phyloP scores from a whole-genome alignment of 2,113 vertebrate genomes.

The Coregonus clupeaformis region DNA sequence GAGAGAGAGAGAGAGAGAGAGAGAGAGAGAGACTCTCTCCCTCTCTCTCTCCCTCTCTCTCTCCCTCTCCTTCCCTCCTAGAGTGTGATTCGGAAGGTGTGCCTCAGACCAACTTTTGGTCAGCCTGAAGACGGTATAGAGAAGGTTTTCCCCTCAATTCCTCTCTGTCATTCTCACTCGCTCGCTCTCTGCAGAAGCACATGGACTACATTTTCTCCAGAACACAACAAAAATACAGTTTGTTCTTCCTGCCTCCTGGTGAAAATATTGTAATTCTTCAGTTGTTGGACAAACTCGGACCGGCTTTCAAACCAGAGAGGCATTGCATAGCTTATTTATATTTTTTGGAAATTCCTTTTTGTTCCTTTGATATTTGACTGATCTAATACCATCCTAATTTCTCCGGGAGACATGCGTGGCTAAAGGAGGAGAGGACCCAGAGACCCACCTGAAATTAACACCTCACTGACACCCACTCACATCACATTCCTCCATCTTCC shows the following conservation, averaged over 20 bases:
- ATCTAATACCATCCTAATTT: slow-evolving; percentile 52
- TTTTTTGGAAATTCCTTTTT: no score
- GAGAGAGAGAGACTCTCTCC: no score
- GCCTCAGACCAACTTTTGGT: slow-evolving; percentile 73
- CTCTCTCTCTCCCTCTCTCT: slow-evolving; percentile 20
- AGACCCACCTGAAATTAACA: slow-evolving; percentile 64
- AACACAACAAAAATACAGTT: slow-evolving; percentile 40
- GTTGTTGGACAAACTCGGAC: slow-evolving; percentile 42
- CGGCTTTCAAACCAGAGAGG: slow-evolving; percentile 30
- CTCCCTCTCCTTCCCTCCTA: slow-evolving; percentile 40
- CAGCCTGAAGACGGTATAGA: slow-evolving; percentile 65
- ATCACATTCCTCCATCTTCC: slow-evolving; percentile 19
- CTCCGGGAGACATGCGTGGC: slow-evolving; percentile 66
- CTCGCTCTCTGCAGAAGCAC: slow-evolving; percentile 52
- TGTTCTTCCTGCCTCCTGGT: slow-evolving; percentile 47
- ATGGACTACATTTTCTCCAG: slow-evolving; percentile 67
- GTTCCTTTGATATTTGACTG: slow-evolving; percentile 15
- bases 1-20: no score
- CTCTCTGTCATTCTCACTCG: slow-evolving; percentile 4
- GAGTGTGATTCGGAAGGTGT: slow-evolving; percentile 75
- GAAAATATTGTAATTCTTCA: slow-evolving; percentile 22
- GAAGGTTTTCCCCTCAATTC: slow-evolving; percentile 41
- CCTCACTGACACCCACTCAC: slow-evolving; percentile 45
- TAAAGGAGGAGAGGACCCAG: slow-evolving; percentile 67
- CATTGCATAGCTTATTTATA: slow-evolving; percentile 19